Percentiles rank a stretch among this genome's conserved stretches.
Conservation (phyloP, 2,113 vertebrate genomes). For the Narcine bancroftii region DNA sequence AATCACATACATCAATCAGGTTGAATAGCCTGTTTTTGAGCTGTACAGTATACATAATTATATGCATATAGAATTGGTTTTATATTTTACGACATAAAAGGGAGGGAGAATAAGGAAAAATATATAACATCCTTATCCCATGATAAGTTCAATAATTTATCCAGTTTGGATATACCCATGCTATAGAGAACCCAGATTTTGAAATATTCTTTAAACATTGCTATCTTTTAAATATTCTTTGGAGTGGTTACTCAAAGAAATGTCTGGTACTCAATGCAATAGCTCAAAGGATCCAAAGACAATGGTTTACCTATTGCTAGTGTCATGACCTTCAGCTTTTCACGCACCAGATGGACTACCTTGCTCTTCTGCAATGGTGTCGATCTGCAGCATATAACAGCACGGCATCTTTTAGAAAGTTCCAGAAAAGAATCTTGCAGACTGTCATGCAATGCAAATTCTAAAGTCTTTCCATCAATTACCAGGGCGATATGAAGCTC, state of each 20-base stretch:
- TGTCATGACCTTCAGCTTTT: conserved; percentile 63
- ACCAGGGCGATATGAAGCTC: conserved; percentile 55
- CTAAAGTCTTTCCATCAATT: conserved; percentile 68
- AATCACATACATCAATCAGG: neutral
- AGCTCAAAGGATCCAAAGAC: neutral
- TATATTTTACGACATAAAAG: neutral
- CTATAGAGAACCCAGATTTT: neutral
- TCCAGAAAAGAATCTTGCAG: conserved; percentile 60
- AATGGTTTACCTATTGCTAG: conserved; percentile 63
- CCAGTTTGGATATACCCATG: neutral
- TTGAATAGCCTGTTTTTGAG: neutral
- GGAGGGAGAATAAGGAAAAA: neutral
- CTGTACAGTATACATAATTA: neutral
- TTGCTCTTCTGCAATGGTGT: conserved; percentile 77
- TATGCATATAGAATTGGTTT: neutral
- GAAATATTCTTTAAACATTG: no score
- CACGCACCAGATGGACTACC: conserved; percentile 62
- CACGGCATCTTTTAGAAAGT: conserved; percentile 57
- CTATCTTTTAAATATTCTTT: neutral
- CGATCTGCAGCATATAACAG: conserved; percentile 73
- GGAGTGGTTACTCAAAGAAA: neutral
- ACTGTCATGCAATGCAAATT: conserved; percentile 61
- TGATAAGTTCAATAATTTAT: neutral
- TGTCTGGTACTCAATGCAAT: neutral
- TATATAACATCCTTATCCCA: neutral